A percentile compares a stretch with the other conserved stretches of the same genome.
phyloP scores from a whole-genome alignment of 2,113 vertebrate genomes.

The Indicator maculatus region DNA sequence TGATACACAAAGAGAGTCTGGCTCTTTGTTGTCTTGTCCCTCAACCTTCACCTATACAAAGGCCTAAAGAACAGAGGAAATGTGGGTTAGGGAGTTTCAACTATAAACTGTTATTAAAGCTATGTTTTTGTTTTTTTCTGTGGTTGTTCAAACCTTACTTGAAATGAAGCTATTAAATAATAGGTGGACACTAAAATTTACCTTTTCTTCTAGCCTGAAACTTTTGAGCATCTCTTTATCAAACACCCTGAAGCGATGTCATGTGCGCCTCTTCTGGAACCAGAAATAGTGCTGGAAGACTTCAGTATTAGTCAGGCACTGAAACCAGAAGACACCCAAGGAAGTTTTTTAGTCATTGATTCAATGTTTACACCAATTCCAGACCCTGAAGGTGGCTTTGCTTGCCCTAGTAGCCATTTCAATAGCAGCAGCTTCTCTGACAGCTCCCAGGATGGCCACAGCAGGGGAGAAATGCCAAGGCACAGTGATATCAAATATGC shows the following conservation, averaged over 20 bases:
- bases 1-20: not conserved
- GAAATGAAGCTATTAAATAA: not conserved
- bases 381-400: constrained; percentile 55
- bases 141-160: not conserved
- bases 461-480: constrained; percentile 39
- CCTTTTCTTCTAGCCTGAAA: constrained; percentile 84
- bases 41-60: not conserved
- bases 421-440: constrained; percentile 39
- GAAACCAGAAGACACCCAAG: constrained; percentile 30
- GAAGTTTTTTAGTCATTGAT: not conserved
- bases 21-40: not conserved
- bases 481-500: constrained; percentile 83
- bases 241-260: constrained; percentile 75
- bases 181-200: constrained; percentile 51
- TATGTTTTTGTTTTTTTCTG: not conserved
- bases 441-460: not conserved
- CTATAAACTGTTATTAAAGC: not conserved
- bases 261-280: constrained; percentile 84
- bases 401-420: constrained; percentile 44
- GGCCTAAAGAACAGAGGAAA: not conserved
- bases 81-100: not conserved
- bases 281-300: constrained; percentile 85
- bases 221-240: constrained; percentile 85
- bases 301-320: constrained; percentile 76
- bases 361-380: not conserved